Evolutionary conservation across 2,797 vertebrate species (phyloP).

Genomic region (Neopelma chrysocephalum): DNA sequence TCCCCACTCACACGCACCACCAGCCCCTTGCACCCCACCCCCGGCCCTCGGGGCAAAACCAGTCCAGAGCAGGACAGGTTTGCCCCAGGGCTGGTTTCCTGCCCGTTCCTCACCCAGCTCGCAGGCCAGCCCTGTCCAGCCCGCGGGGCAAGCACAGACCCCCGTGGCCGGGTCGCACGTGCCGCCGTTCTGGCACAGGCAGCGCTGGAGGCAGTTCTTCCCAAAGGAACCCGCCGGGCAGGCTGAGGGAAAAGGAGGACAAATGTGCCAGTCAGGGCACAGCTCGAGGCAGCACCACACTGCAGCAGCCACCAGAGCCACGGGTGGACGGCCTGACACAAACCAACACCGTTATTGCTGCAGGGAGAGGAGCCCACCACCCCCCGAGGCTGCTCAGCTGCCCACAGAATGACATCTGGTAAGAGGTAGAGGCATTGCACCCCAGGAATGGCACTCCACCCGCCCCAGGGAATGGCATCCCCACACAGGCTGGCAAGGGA

Average conservation of each 20-base stretch:
- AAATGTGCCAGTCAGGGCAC: neutral
- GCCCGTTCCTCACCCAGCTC: constrained; percentile 81
- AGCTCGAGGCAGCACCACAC: neutral
- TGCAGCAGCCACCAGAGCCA: accelerated
- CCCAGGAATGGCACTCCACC: accelerated
- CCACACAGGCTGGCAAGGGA: accelerated
- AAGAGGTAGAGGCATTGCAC: neutral
- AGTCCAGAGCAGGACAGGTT: accelerated
- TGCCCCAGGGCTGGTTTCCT: accelerated
- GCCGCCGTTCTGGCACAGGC: constrained; percentile 88
- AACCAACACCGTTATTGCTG: neutral
- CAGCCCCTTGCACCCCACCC: accelerated
- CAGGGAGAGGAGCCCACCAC: accelerated
- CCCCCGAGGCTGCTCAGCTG: neutral
- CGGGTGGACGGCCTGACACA: accelerated
- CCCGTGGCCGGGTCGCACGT: constrained; percentile 82
- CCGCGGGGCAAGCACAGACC: constrained; percentile 79
- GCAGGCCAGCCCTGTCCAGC: constrained; percentile 88
- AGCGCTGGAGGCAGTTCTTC: constrained; percentile 79
- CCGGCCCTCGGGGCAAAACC: accelerated
- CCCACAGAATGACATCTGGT: accelerated
- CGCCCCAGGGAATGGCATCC: accelerated
- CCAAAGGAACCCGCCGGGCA: constrained; percentile 85
- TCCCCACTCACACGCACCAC: accelerated
- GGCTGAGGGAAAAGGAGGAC: constrained; percentile 65